Conservation (phyloP, 2,888 invertebrate genomes). For the Stictocephala bisonia region DNA sequence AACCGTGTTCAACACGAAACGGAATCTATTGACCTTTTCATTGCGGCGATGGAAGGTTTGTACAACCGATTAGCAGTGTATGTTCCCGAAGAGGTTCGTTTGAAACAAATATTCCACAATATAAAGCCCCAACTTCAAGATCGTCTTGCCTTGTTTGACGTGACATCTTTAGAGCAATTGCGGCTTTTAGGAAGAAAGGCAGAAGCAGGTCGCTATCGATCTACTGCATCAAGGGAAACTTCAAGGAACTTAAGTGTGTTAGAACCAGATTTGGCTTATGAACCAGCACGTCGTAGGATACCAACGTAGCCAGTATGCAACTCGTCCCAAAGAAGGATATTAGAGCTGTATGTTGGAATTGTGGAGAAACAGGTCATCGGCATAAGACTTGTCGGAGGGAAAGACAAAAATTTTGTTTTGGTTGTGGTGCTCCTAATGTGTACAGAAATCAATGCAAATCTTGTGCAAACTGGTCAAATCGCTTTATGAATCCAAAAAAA, state of each 20-base stretch:
- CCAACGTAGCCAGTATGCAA: not conserved
- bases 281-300: not conserved
- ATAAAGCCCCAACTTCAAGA: constrained; percentile 4
- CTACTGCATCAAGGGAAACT: not conserved
- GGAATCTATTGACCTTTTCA: not conserved
- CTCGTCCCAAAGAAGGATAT: not conserved
- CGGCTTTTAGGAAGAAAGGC: not conserved
- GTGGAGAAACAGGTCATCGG: not conserved
- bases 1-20: not conserved
- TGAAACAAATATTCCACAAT: not conserved
- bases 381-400: not conserved
- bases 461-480: constrained; percentile 1
- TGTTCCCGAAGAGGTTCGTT: not conserved
- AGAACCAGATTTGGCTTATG: constrained; percentile 3
- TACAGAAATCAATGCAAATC: not conserved
- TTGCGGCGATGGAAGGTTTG: constrained; percentile 3
- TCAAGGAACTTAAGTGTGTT: not conserved
- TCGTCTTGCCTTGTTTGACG: not conserved
- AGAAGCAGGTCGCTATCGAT: not conserved
- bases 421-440: not conserved
- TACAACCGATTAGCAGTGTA: not conserved
- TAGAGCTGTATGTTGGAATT: not conserved
- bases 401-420: not conserved
- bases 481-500: too few species aligned
- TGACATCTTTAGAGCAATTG: not conserved